phyloP scores from a whole-genome alignment of 1,140 invertebrate genomes.

The Alviniconcha marisindica region DNA sequence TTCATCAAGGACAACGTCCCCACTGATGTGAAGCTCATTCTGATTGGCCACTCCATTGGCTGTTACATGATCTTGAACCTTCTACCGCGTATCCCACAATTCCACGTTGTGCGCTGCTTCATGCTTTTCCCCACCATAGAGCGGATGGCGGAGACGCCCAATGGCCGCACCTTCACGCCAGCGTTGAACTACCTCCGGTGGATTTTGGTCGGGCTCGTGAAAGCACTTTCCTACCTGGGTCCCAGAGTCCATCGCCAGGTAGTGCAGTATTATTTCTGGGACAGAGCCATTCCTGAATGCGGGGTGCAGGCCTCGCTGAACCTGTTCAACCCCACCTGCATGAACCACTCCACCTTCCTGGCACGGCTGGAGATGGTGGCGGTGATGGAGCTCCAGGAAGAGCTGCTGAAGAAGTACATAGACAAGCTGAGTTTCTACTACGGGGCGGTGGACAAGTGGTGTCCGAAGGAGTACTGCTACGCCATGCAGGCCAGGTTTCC shows the following conservation, averaged over 20 bases:
- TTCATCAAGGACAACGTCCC: constrained; percentile 87
- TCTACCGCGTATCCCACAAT: constrained; percentile 76
- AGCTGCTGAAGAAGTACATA: constrained; percentile 69
- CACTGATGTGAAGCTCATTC: constrained; percentile 78
- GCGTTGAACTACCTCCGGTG: constrained; percentile 79
- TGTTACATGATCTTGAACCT: constrained; percentile 87
- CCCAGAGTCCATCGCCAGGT: constrained; percentile 55
- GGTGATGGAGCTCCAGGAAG: constrained; percentile 73
- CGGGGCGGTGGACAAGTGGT: constrained; percentile 86
- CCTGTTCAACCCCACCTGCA: constrained; percentile 70
- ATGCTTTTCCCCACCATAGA: constrained; percentile 91
- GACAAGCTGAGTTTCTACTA: constrained; percentile 85
- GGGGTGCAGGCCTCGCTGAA: constrained; percentile 67
- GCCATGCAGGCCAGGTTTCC: constrained; percentile 81
- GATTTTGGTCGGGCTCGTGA: constrained; percentile 79
- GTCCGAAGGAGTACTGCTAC: constrained; percentile 82
- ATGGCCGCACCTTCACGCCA: constrained; percentile 79
- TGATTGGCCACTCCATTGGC: constrained; percentile 92
- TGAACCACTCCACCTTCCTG: constrained; percentile 77
- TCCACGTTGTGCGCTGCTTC: constrained; percentile 74
- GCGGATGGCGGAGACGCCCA: constrained; percentile 83
- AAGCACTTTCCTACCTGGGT: constrained; percentile 81
- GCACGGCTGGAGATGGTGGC: constrained; percentile 75
- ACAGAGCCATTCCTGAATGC: constrained; percentile 67
- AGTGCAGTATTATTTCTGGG: constrained; percentile 66